phyloP scores from a whole-genome alignment of 2,113 vertebrate genomes.

The Serinus canaria region DNA sequence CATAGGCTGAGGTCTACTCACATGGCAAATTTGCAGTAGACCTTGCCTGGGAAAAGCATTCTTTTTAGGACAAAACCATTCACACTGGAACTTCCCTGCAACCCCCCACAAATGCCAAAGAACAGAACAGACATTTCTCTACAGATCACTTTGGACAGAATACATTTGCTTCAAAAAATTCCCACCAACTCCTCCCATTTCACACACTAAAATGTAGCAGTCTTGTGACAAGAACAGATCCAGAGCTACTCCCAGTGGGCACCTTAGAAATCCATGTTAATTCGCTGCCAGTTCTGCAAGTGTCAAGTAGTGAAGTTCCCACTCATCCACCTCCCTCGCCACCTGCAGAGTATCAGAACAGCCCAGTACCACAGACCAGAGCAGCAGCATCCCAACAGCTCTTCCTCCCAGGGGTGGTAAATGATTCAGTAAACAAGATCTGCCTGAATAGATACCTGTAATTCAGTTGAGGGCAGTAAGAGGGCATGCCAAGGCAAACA shows the following conservation, averaged over 20 bases:
- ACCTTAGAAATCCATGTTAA: background rate
- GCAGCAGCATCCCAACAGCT: background rate
- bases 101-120: background rate
- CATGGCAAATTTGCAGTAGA: background rate
- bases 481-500: conserved; percentile 37
- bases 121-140: background rate
- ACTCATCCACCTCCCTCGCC: accelerated
- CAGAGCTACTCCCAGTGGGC: background rate
- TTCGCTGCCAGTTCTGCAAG: background rate
- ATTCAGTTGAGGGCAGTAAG: conserved; percentile 2
- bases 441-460: background rate
- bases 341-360: accelerated
- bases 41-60: background rate
- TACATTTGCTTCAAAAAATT: background rate
- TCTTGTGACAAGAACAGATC: background rate
- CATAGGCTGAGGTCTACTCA: background rate
- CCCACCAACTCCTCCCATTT: background rate
- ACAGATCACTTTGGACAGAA: background rate
- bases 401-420: background rate
- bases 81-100: background rate
- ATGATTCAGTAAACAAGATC: background rate
- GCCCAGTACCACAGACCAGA: background rate
- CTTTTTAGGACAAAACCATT: background rate
- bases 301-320: accelerated
- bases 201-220: background rate